phyloP scores from a whole-genome alignment of 2,888 invertebrate genomes.

The Drosophila peninsularis region DNA sequence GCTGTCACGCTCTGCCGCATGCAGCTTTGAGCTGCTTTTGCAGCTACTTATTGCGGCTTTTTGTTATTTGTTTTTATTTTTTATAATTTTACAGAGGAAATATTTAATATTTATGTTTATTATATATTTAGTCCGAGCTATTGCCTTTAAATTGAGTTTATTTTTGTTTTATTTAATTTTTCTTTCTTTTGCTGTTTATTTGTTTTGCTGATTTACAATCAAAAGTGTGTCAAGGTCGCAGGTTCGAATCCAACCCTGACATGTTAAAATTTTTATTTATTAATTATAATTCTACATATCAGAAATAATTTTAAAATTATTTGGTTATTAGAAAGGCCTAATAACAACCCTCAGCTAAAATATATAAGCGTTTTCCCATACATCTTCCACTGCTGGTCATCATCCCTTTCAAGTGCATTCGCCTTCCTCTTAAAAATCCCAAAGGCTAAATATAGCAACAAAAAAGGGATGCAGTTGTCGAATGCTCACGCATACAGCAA shows the following conservation, averaged over 20 bases:
- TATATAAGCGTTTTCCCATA: background rate
- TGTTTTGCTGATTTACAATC: too few relatives aligned
- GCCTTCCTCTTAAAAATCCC: too few relatives aligned
- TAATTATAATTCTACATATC: background rate
- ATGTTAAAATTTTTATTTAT: background rate
- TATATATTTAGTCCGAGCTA: background rate
- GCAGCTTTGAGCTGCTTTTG: background rate
- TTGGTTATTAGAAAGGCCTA: background rate
- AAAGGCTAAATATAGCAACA: background rate
- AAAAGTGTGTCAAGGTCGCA: background rate
- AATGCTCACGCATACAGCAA: constrained; percentile 12
- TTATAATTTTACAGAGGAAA: background rate
- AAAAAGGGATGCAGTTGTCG: constrained; percentile 41
- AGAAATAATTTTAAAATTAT: background rate
- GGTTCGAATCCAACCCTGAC: constrained; percentile 11
- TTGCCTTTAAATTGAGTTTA: background rate
- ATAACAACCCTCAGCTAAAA: background rate
- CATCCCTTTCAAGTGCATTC: constrained; percentile 10
- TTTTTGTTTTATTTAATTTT: background rate
- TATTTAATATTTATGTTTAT: background rate
- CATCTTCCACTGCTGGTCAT: background rate
- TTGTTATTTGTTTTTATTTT: background rate
- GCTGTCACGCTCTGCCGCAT: constrained; percentile 29
- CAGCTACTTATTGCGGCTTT: constrained; percentile 10
- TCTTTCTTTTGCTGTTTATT: background rate